These are phyloP conservation scores for Hypomesus transpacificus DNA, from an alignment of 2,113 vertebrate species.

Conservation along the genomic window DNA sequence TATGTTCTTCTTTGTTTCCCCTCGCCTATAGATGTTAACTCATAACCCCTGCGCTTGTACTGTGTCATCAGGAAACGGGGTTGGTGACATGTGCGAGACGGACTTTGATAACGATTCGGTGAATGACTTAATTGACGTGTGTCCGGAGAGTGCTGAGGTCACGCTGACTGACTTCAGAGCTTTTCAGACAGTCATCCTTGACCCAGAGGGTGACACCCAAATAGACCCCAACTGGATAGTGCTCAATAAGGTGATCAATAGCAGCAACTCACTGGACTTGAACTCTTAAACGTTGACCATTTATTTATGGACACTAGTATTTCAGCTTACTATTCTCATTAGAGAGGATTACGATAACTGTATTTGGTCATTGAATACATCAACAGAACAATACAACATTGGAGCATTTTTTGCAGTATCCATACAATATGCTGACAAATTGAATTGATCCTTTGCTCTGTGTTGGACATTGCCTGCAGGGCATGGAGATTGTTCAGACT, in stretches of 20 bases:
- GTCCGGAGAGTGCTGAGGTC: constrained; percentile 85
- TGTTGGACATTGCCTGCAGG: constrained; percentile 26
- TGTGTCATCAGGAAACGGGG: constrained; percentile 71
- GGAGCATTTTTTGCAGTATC: neutral
- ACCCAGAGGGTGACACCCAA: constrained; percentile 86
- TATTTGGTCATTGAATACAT: no score
- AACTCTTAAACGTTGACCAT: neutral
- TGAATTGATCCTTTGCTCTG: neutral
- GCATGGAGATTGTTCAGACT: constrained; percentile 59
- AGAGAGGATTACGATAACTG: no score
- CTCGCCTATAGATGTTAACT: no score
- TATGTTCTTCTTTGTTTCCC: no score
- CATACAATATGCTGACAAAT: no score
- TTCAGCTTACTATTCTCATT: no score
- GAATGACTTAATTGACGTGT: constrained; percentile 79
- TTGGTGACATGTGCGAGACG: constrained; percentile 81
- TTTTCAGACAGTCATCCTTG: constrained; percentile 84
- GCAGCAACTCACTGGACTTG: no score
- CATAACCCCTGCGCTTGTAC: neutral
- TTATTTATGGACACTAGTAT: no score
- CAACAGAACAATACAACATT: neutral
- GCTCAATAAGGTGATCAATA: constrained; percentile 77
- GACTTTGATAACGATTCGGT: constrained; percentile 87
- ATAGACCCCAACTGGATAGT: constrained; percentile 90
- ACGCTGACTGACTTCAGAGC: constrained; percentile 87